A percentile compares a stretch with the other conserved stretches of the same genome.
Conservation (phyloP, 1,140 invertebrate genomes). For the Aporrectodea caliginosa region DNA sequence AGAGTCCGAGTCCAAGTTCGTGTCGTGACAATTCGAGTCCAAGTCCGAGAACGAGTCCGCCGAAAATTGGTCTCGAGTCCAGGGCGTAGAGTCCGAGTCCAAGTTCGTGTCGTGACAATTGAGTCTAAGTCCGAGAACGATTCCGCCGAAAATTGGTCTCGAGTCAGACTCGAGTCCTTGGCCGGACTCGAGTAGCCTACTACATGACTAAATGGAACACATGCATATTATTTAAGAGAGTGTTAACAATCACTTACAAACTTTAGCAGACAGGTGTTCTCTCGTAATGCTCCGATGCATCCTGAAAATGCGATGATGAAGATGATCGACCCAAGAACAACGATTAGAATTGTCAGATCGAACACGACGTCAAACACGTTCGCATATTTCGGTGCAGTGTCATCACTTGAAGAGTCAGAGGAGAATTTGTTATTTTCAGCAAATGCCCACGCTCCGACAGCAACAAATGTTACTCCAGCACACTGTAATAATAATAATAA, state of each 20-base stretch:
- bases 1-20: too few species aligned
- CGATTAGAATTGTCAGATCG: conserved; percentile 83
- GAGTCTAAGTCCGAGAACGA: too few species aligned
- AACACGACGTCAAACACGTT: conserved; percentile 84
- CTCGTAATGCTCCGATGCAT: conserved; percentile 81
- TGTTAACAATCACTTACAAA: conserved; percentile 67
- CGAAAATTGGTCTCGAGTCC: too few species aligned
- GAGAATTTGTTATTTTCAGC: conserved; percentile 84
- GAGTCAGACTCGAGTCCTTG: too few species aligned
- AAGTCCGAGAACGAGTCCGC: too few species aligned
- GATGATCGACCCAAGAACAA: conserved; percentile 77
- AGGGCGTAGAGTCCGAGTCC: too few species aligned
- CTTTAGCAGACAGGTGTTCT: conserved; percentile 87
- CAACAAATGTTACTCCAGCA: conserved; percentile 81
- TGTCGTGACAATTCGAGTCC: too few species aligned
- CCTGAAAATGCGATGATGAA: conserved; percentile 87
- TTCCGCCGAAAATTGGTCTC: too few species aligned
- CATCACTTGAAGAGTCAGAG: conserved; percentile 61
- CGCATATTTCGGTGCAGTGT: conserved; percentile 65
- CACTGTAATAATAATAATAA: too few species aligned
- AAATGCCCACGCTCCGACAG: conserved; percentile 83
- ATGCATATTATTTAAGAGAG: not conserved
- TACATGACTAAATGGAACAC: too few species aligned
- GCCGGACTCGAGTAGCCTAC: too few species aligned
- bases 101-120: too few species aligned